Conservation (phyloP, 2,888 invertebrate genomes). For the Trichopria drosophilae region DNA sequence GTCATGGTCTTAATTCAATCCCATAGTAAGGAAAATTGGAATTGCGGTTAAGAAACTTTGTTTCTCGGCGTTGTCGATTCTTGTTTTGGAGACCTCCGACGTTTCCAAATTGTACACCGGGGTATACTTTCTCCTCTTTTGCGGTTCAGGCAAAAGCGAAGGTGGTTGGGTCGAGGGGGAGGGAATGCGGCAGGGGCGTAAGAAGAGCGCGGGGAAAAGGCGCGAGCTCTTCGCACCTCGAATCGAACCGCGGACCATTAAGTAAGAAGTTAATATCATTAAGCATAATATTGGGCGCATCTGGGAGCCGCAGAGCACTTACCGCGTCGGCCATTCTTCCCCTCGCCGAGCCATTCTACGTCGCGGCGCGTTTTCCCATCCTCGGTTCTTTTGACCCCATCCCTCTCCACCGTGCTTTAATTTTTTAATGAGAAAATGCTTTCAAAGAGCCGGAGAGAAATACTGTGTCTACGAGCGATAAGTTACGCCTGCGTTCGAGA, state of each 20-base stretch:
- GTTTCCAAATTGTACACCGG: constrained; percentile 49
- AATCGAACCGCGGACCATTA: constrained; percentile 59
- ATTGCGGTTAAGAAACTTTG: no score
- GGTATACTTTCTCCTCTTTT: constrained; percentile 44
- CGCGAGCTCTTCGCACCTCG: constrained; percentile 52
- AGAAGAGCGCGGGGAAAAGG: no score
- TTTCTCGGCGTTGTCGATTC: constrained; percentile 22
- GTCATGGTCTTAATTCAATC: no score
- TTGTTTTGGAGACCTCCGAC: constrained; percentile 13
- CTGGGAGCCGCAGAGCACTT: constrained; percentile 59
- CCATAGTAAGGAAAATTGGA: no score
- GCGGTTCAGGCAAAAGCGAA: constrained; percentile 10
- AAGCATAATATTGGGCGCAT: constrained; percentile 60
- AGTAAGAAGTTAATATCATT: constrained; percentile 60
- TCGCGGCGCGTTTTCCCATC: constrained; percentile 34
- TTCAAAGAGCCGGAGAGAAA: constrained; percentile 62
- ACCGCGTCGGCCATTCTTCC: constrained; percentile 39
- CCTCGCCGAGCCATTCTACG: constrained; percentile 30
- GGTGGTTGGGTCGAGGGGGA: neutral
- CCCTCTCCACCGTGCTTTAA: constrained; percentile 50
- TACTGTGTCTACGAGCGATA: constrained; percentile 56
- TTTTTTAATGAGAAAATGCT: constrained; percentile 70
- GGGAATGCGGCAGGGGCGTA: no score
- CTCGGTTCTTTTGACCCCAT: constrained; percentile 30
- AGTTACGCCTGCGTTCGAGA: constrained; percentile 52